A percentile compares a stretch with the other conserved stretches of the same genome.
Evolutionary conservation across 2,797 vertebrate species (phyloP).

Genomic region (Eidolon dupreanum): DNA sequence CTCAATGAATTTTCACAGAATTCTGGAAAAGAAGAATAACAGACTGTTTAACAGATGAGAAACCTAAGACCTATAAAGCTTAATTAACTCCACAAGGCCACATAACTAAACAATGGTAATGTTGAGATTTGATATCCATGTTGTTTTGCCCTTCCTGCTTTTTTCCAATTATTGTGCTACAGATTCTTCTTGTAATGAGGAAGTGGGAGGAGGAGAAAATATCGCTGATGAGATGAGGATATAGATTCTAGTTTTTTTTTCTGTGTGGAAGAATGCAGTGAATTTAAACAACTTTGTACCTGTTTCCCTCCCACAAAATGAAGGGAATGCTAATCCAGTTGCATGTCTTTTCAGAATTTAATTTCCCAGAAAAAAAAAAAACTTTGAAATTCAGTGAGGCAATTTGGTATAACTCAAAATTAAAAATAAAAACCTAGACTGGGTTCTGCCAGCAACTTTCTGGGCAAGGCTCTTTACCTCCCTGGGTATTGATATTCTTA

Average conservation of each 20-base stretch:
- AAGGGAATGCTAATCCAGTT: not conserved
- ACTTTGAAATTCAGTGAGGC: not conserved
- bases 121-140: not conserved
- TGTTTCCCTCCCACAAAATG: not conserved
- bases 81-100: not conserved
- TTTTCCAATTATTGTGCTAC: not conserved
- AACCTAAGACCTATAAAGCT: not conserved
- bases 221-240: not conserved
- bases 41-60: not conserved
- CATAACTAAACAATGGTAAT: not conserved
- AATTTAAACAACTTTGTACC: not conserved
- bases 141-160: not conserved
- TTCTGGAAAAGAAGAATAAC: not conserved
- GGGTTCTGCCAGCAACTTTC: not conserved
- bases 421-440: not conserved
- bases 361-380: not conserved
- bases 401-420: not conserved
- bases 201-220: not conserved
- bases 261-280: not conserved
- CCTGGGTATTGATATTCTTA: not conserved
- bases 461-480: not conserved
- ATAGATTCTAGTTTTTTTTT: not conserved
- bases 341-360: not conserved
- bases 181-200: constrained; percentile 57
- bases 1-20: not conserved